Percentiles rank a stretch among this genome's conserved stretches.
These are phyloP conservation scores for Netelia melanura DNA, from an alignment of 2,888 invertebrate genomes.

Conservation along the genomic window DNA sequence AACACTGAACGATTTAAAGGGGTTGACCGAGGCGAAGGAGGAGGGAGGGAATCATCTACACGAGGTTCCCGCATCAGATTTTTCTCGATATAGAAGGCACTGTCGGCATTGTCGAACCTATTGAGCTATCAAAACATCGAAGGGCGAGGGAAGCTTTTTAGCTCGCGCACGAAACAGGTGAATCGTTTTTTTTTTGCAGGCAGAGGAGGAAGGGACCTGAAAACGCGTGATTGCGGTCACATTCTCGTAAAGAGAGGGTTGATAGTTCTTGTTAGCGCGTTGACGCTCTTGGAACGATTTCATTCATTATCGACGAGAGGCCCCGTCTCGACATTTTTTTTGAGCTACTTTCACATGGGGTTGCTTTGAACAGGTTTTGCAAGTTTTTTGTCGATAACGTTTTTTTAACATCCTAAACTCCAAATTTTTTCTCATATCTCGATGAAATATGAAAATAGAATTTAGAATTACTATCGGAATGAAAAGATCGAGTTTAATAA, in stretches of 20 bases:
- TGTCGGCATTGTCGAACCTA: constrained; percentile 78
- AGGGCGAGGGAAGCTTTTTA: constrained; percentile 67
- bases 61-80: constrained; percentile 71
- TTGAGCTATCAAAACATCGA: constrained; percentile 84
- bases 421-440: no score
- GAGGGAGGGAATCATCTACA: constrained; percentile 6
- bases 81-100: constrained; percentile 74
- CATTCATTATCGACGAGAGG: constrained; percentile 58
- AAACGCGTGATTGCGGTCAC: constrained; percentile 52
- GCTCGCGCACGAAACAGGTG: constrained; percentile 72
- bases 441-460: not conserved
- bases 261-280: constrained; percentile 66
- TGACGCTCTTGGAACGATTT: constrained; percentile 23
- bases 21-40: constrained; percentile 62
- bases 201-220: not conserved
- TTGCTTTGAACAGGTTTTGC: no score
- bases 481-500: constrained; percentile 16
- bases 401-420: no score
- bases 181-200: constrained; percentile 69
- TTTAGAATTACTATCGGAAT: not conserved
- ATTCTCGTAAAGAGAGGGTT: constrained; percentile 68
- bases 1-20: constrained; percentile 82
- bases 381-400: no score
- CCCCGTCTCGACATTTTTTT: not conserved
- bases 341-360: not conserved